A percentile compares a stretch with the other conserved stretches of the same genome.
phyloP scores from a whole-genome alignment of 2,888 invertebrate species.

The Cepaea hortensis region DNA sequence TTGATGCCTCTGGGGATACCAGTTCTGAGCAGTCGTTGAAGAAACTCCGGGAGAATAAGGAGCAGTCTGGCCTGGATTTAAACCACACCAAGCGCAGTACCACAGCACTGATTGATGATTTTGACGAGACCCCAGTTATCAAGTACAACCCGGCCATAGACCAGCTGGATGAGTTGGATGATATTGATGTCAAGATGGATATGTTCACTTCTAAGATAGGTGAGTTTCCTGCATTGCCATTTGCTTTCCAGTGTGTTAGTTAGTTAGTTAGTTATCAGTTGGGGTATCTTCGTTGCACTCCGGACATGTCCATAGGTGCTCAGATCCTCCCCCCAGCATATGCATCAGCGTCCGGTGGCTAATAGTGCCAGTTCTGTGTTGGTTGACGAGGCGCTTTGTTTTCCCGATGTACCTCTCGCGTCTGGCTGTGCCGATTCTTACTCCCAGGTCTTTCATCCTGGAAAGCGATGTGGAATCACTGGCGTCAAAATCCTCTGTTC shows the following conservation, averaged over 20 bases:
- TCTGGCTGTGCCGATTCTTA: no score
- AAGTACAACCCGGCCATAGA: conserved; percentile 36
- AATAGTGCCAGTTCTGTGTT: no score
- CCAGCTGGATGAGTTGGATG: conserved; percentile 35
- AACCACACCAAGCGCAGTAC: conserved; percentile 16
- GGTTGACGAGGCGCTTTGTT: no score
- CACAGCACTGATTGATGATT: conserved; percentile 41
- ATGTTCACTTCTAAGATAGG: conserved; percentile 32
- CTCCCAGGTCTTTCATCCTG: no score
- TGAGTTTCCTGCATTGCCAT: neutral
- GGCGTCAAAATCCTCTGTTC: no score
- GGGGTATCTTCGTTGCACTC: no score
- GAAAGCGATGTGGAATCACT: no score
- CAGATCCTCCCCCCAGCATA: no score
- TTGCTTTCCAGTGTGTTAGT: neutral
- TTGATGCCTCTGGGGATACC: conserved; percentile 36
- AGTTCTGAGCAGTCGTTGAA: conserved; percentile 21
- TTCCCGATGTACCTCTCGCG: no score
- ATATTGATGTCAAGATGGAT: conserved; percentile 36
- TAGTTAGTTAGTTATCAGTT: no score
- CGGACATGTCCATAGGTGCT: no score
- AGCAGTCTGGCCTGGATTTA: conserved; percentile 7
- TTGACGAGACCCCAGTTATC: conserved; percentile 36
- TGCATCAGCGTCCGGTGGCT: no score
- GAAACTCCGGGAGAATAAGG: conserved; percentile 39